Evolutionary conservation across 1,140 invertebrate genomes (phyloP), one percentile per base, ranked within the genome.

Genomic region (Heliothis virescens): DNA sequence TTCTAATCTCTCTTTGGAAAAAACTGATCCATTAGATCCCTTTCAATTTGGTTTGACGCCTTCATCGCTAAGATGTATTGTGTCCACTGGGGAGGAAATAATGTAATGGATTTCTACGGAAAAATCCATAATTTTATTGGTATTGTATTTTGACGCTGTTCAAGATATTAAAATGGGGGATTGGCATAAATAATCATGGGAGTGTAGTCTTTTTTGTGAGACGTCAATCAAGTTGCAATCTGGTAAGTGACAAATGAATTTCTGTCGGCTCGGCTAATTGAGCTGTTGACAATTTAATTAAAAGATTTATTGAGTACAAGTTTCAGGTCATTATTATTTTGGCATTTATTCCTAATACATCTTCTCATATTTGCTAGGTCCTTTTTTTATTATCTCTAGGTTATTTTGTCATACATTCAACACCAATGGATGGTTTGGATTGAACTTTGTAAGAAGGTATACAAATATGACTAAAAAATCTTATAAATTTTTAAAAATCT

Each of bases 11-110:
- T 26, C 26, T 59, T 65, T 63, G 47, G 48, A 57, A 72, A 71
- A 83, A 74, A 69, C 50, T 63, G 78, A 81, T 82, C 83, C 83
- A 84, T 84, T 84, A 81, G 79, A 77, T 69, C 73, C 55, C 67
- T 84, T 81, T 72, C 79, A 82, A 85, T 80, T 76, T 52, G 34
- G 60, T 63, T 82, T 76, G 75, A 74, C 62, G 74, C 52, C 60
- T 59, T 84, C 69, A 76, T 79, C 48, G 62, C 62, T 74, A 13
- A 76, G 26, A 82, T 62, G 78, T 79, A 76, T 76, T 76, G 75
- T 82, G 75, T 76, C 78, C 75, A 79, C 47, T 60, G 52, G 53
- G 72, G 76, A 41, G 73, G 69, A 53, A 82, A 84, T 82, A 82
- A 79, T 76, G 81, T 84, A 79, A 84, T 84, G 81, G 81, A 50